A percentile compares a stretch with the other conserved stretches of the same genome.
These are phyloP conservation scores for Monopis laevigella DNA, from an alignment of 2,888 invertebrate species.

Conservation along the genomic window DNA sequence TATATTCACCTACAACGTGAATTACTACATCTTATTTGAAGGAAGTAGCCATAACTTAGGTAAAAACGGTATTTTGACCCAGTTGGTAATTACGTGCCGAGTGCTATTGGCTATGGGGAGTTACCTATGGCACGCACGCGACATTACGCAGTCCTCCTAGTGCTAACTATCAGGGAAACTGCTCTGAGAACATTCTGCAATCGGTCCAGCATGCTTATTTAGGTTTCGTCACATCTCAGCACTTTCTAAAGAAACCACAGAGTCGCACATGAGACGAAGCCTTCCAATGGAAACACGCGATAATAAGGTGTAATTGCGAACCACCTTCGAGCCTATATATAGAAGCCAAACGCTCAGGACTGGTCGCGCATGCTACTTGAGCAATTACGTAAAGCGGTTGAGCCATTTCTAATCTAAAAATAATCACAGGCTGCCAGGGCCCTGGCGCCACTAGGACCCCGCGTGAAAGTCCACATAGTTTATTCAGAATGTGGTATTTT, in stretches of 20 bases:
- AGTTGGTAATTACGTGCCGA: slow-evolving; percentile 31
- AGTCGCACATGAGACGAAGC: slow-evolving; percentile 39
- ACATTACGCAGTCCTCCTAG: slow-evolving; percentile 46
- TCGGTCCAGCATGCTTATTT: slow-evolving; percentile 43
- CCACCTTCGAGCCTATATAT: slow-evolving; percentile 62
- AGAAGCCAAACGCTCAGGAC: slow-evolving; percentile 58
- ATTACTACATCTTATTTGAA: no score
- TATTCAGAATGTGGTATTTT: no score
- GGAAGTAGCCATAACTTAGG: slow-evolving; percentile 9
- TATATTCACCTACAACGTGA: no score
- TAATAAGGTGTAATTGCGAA: slow-evolving; percentile 63
- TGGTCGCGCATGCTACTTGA: slow-evolving; percentile 58
- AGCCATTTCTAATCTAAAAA: slow-evolving; percentile 69
- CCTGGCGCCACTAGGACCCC: slow-evolving; percentile 59
- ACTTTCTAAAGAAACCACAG: slow-evolving; percentile 63
- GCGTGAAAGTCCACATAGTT: slow-evolving; percentile 61
- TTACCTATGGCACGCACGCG: slow-evolving; percentile 48
- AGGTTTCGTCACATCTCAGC: slow-evolving; percentile 58
- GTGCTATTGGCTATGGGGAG: slow-evolving; percentile 27
- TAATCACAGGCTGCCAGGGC: slow-evolving; percentile 61
- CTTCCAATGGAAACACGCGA: slow-evolving; percentile 63
- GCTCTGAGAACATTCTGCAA: slow-evolving; percentile 43
- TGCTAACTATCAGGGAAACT: slow-evolving; percentile 32
- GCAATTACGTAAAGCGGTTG: slow-evolving; percentile 67
- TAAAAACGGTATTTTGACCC: slow-evolving; percentile 34